Evolutionary conservation across 1,140 invertebrate species (phyloP), one percentile per base, ranked within the genome.

Genomic region (Drosophila varians): DNA sequence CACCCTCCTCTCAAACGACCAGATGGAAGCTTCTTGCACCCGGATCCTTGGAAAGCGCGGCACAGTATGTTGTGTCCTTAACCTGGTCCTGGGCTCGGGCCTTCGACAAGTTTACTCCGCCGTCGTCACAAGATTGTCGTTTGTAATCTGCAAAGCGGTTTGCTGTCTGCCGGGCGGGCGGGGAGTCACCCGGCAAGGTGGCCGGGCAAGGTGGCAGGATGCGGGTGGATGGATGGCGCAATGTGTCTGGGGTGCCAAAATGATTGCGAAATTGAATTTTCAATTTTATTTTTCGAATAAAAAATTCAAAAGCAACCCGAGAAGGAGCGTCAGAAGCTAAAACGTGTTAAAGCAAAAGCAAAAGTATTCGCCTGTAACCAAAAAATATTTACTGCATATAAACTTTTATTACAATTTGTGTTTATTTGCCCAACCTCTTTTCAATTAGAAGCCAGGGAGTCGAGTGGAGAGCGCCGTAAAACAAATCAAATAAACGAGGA

Each of bases 241-340:
- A 26, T 28, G 16, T 28, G 62, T 71, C 57, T 77, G 58, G 70
- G 79, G 79, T 84, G 79, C 79, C 79, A 84, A 84, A 84, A 84
- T 84, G 79, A 84, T 84, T 84, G 79, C 79, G 65, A 84, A 84
- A 84, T 84, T 84, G 79, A 84, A 84, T 84, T 84, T 84, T 84
- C 79, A 84, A 84, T 84, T 84, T 84, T 84, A 84, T 75, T 79
- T 84, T 83, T 75, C 79, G 38, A 84, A 84, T 84, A 70, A 84
- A 84, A 84, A 84, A 84, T 84, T 84, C 79, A 84, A 84, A 86
- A 84, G 79, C 74, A 64, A 23, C 8, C 16, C 5, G 9, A 58
- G 49, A 51, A 46, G 19, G 21, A 36, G 34, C 12, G 31, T 5
- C 49, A 52, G 31, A n/a, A 51, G 14, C 48, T 26, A 9, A n/a